Evolutionary conservation across 2,888 invertebrate species (phyloP), one percentile per base, ranked within the genome.

Genomic region (Phorcus lineatus): DNA sequence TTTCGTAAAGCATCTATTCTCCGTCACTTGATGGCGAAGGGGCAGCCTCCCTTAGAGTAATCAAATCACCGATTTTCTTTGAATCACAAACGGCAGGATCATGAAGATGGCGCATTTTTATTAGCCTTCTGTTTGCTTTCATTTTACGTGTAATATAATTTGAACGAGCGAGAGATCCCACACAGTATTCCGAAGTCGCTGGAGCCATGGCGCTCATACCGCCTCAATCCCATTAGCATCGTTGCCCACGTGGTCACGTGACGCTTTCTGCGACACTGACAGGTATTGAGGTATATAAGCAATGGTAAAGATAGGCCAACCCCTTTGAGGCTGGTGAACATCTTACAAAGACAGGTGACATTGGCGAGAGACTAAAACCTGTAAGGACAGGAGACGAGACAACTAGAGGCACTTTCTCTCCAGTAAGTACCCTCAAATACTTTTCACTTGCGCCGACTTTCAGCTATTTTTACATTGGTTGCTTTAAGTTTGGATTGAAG

Each of bases 81-180:
- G 62, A 24, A 24, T 62, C 62, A 24, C 24, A 62, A 62, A 28
- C 62, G 24, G 62, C 24, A 62, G 22, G 62, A 62, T 62, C 62
- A 62, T 62, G 62, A 28, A 62, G 62, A 62, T 62, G 28, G 22
- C 28, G 28, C 62, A 62, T 62, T 62, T 62, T 62, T 62, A 62
- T 62, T 62, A 62, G 62, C 62, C 62, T 62, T 24, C 62, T 62
- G 62, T 62, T 62, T 62, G 62, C 24, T 62, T 62, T 62, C 62
- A 62, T 62, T 62, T 62, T 62, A 22, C 62, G 62, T 62, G 28
- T 62, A 62, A 62, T 62, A 62, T 28, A 62, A 62, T 62, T 62
- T 62, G 62, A 28, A 62, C 24, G n/a, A 62, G 13, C 24, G 13
- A 24, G n/a, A 17, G 28, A 62, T 62, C 62, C 62, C 62, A 62